Percentiles rank a stretch among this genome's conserved stretches.
These are phyloP conservation scores for Orcinus orca DNA, from an alignment of 2,113 vertebrate genomes.

Conservation along the genomic window DNA sequence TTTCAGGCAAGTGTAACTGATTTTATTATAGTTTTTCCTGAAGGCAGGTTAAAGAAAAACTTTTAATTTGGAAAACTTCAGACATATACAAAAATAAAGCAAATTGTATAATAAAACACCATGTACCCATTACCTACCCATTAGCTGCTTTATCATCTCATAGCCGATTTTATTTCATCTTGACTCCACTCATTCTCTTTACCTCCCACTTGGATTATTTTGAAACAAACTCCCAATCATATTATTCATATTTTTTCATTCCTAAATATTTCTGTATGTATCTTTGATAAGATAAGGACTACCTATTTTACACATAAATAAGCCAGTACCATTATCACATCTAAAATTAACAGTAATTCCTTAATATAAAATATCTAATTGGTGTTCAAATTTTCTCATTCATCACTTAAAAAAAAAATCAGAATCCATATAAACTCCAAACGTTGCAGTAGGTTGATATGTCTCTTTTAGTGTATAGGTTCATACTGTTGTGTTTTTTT, in stretches of 20 bases:
- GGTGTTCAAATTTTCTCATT: neutral
- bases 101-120: neutral
- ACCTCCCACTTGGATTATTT: neutral
- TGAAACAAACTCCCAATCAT: neutral
- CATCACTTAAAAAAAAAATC: neutral
- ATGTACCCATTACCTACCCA: neutral
- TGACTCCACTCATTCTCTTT: neutral
- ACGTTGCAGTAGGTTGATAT: neutral
- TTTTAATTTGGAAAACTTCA: neutral
- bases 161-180: neutral
- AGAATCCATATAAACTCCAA: neutral
- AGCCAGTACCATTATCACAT: neutral
- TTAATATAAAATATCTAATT: neutral
- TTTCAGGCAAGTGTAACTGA: conserved; percentile 5
- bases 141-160: neutral
- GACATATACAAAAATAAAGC: neutral
- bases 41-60: neutral
- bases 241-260: conserved; percentile 13
- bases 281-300: neutral
- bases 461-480: neutral
- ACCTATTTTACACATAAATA: neutral
- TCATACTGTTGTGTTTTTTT: neutral
- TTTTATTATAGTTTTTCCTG: conserved; percentile 3
- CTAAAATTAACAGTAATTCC: neutral
- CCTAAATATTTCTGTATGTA: neutral